A percentile compares a stretch with the other conserved stretches of the same genome.
Conservation (phyloP, 2,888 invertebrate species). For the Nymphalis c-album region DNA sequence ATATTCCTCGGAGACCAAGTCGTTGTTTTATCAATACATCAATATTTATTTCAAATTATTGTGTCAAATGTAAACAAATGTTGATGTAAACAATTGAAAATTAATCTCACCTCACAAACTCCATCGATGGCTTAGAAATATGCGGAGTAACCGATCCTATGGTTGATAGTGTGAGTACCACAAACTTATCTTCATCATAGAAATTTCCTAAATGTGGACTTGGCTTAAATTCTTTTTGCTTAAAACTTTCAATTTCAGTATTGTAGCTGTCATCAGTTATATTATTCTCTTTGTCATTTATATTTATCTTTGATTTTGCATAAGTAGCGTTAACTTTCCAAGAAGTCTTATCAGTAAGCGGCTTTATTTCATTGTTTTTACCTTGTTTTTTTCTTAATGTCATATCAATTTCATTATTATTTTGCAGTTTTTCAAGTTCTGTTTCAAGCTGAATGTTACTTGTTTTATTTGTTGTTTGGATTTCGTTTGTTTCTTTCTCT, state of each 20-base stretch:
- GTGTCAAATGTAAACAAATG: neutral
- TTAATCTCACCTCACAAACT: constrained; percentile 51
- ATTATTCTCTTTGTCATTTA: constrained; percentile 1
- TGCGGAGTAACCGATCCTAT: constrained; percentile 46
- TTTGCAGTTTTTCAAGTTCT: constrained; percentile 1
- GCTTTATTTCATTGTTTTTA: constrained; percentile 4
- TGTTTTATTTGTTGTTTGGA: constrained; percentile 2
- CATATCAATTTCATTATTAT: neutral
- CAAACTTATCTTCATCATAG: constrained; percentile 67
- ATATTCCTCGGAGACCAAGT: no score
- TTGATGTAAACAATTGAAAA: neutral
- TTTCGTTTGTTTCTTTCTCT: constrained; percentile 2
- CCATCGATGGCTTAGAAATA: constrained; percentile 49
- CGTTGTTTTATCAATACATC: no score
- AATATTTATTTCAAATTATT: no score
- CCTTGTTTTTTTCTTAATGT: neutral
- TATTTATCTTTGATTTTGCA: constrained; percentile 17
- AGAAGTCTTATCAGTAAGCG: neutral
- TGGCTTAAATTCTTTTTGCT: constrained; percentile 68
- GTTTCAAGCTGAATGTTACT: neutral
- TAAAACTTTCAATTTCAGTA: constrained; percentile 40
- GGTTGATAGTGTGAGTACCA: constrained; percentile 45
- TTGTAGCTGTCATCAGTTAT: constrained; percentile 33
- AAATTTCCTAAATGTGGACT: constrained; percentile 76
- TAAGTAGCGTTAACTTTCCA: constrained; percentile 26